Base-by-base conservation (phyloP, 2,113 vertebrate species). In the Archilochus colubris region DNA sequence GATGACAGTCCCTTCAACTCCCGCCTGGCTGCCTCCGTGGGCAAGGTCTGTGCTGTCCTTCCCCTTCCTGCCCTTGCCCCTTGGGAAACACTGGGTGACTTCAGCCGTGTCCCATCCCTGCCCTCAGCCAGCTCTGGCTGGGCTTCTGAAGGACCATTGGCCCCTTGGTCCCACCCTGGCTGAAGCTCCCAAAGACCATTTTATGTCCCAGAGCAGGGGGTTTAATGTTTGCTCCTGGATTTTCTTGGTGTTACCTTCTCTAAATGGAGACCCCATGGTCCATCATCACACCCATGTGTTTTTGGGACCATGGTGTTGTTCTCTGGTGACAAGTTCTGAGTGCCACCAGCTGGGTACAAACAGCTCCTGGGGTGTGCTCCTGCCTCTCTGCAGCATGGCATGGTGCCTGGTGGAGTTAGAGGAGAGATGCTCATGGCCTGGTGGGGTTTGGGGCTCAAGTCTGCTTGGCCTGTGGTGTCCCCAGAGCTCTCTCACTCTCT, bases 1-100 rank as follows among this genome's bases (percentile, higher is more conserved):
- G 98, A 99, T 0, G 99, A 99, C 92, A 99, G 97, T 38, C 99
- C 99, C 0, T 98, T 99, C 54, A 99, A 98, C 3, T 98, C 98
- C 88, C 98, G 98, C 23, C 98, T 99, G 69, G 96, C 98, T 36
- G 99, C 99, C 1, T 99, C 98, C 7, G 99, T 99, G 73, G 99
- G 99, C 95, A 99, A 98, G 98, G 40, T 40, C 40, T 40, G 40
- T 40, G 40, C 40, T 40, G 40, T 40, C 40, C 40, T 40, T 40
- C 36, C 36, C 36, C 40, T 40, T 40, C 11, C 40, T 40, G 40
- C 40, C 40, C 40, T 40, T 40, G 40, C 40, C 59, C 51, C 63
- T 7, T 20, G 64, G 66, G 67, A 82, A 17, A 6, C 54, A 43
- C 57, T 1, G 1, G n/a, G 51, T 25, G 53, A 2, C 15, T 30